These are phyloP conservation scores for Mus caroli DNA, from an alignment of 2,797 vertebrate genomes.

Conservation along the genomic window DNA sequence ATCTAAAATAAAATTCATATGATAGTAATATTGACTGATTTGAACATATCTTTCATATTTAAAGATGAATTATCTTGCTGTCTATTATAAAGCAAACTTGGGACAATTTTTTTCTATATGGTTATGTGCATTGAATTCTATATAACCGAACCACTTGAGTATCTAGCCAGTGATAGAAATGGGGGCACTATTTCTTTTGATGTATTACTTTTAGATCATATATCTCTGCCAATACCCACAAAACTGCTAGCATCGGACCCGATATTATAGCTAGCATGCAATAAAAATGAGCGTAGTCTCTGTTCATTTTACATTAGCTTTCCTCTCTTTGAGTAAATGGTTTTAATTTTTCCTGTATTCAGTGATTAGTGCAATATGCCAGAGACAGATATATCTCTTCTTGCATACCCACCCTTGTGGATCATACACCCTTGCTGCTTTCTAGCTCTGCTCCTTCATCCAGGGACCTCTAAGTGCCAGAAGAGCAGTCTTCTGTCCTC, in stretches of 20 bases:
- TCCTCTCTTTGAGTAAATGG: constrained; percentile 35
- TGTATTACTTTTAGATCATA: constrained; percentile 38
- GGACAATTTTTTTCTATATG: background rate
- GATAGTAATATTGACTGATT: constrained; percentile 46
- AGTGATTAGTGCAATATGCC: background rate
- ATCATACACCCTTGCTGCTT: background rate
- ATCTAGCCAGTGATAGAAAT: constrained; percentile 25
- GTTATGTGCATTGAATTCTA: background rate
- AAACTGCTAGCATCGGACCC: constrained; percentile 6
- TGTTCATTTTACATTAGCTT: constrained; percentile 20
- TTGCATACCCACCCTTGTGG: background rate
- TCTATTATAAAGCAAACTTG: background rate
- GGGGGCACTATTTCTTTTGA: background rate
- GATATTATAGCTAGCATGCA: background rate
- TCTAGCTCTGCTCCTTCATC: background rate
- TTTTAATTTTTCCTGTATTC: constrained; percentile 7
- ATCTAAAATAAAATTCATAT: constrained; percentile 44
- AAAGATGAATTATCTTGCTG: constrained; percentile 26
- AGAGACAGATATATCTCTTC: background rate
- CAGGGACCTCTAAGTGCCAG: background rate
- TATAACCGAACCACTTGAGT: constrained; percentile 21
- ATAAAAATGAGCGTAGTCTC: constrained; percentile 33
- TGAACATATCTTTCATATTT: constrained; percentile 8
- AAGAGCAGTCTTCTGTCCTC: background rate
- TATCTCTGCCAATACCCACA: constrained; percentile 42